Evolutionary conservation across 2,113 vertebrate genomes (phyloP).

Genomic region (Lasiurus cinereus): DNA sequence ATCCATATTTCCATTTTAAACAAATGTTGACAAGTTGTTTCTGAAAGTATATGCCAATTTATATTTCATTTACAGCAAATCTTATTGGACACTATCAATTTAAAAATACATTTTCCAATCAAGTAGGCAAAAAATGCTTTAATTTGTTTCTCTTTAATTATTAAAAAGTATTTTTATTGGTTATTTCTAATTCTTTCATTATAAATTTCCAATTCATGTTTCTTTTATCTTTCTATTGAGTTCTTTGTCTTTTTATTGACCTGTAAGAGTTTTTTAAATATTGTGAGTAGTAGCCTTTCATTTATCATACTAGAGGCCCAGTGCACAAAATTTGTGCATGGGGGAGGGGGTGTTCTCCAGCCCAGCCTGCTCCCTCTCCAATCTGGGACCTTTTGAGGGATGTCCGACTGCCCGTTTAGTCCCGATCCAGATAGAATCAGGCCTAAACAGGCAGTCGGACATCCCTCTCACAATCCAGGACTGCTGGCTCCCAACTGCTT

Average conservation of each 20-base stretch:
- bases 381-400: no score
- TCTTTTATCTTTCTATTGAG: neutral
- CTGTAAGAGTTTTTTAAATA: neutral
- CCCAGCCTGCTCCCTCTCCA: no score
- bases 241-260: slow-evolving; percentile 4
- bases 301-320: neutral
- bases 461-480: no score
- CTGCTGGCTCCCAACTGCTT: no score
- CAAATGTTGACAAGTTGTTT: neutral
- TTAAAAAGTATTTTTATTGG: slow-evolving; percentile 50
- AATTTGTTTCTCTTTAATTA: slow-evolving; percentile 5
- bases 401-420: no score
- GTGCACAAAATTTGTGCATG: no score
- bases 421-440: no score
- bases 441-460: no score
- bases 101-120: slow-evolving; percentile 22
- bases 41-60: slow-evolving; percentile 43
- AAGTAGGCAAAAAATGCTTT: neutral
- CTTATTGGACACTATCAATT: slow-evolving; percentile 8
- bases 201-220: slow-evolving; percentile 24
- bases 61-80: neutral
- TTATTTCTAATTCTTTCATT: neutral
- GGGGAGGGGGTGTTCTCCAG: no score
- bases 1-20: slow-evolving; percentile 27
- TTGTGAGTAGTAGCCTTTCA: neutral